phyloP scores from a whole-genome alignment of 2,888 invertebrate species.

The Frankliniella intonsa region DNA sequence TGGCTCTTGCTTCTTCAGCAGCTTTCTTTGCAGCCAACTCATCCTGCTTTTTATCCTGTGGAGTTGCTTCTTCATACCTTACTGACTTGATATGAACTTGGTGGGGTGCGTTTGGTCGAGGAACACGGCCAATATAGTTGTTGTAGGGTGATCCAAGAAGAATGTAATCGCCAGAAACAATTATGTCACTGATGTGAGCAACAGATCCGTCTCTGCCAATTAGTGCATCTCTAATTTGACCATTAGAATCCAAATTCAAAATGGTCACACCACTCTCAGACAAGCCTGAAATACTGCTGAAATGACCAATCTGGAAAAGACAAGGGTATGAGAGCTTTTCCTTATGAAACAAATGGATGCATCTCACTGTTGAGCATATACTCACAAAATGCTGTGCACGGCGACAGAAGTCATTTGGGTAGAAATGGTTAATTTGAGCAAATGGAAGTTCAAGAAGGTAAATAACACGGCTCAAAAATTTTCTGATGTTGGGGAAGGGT shows the following conservation, averaged over 20 bases:
- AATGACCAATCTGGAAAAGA: conserved; percentile 60
- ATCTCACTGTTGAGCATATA: conserved; percentile 36
- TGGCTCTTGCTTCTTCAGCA: not conserved
- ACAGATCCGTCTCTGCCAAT: conserved; percentile 58
- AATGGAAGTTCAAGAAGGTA: conserved; percentile 57
- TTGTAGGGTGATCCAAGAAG: conserved; percentile 66
- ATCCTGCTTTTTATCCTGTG: not conserved
- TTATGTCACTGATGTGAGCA: conserved; percentile 58
- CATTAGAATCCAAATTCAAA: conserved; percentile 64
- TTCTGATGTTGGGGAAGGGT: conserved; percentile 60
- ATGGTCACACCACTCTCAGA: conserved; percentile 53
- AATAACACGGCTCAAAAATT: conserved; percentile 59
- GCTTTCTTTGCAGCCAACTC: not conserved
- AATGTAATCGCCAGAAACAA: conserved; percentile 59
- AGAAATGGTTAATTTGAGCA: conserved; percentile 56
- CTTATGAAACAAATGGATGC: conserved; percentile 28
- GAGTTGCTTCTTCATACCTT: not conserved
- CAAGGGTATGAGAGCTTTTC: conserved; percentile 33
- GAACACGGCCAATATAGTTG: conserved; percentile 59
- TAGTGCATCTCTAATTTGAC: conserved; percentile 64
- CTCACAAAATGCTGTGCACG: conserved; percentile 58
- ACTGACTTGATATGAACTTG: not conserved
- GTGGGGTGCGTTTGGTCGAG: not conserved
- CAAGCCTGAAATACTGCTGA: conserved; percentile 49
- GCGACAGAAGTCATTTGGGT: conserved; percentile 62